Evolutionary conservation across 2,797 vertebrate species (phyloP).

Genomic region (Aselliscus stoliczkanus): DNA sequence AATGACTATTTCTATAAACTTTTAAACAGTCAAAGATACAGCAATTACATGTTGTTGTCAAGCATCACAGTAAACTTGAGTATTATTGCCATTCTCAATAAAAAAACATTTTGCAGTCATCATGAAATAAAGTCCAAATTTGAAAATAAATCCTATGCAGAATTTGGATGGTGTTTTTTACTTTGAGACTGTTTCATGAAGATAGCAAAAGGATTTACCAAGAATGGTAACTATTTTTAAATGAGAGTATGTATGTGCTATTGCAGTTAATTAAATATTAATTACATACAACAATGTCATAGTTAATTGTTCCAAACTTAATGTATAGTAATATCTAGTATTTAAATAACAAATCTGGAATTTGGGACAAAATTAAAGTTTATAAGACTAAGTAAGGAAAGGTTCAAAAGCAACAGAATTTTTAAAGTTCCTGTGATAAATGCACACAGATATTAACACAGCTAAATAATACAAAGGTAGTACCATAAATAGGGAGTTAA

Average conservation of each 20-base stretch:
- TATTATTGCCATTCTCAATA: background rate
- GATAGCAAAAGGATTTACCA: background rate
- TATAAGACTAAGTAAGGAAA: constrained; percentile 51
- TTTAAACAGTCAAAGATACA: background rate
- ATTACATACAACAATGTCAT: background rate
- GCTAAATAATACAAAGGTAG: background rate
- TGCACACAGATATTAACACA: constrained; percentile 33
- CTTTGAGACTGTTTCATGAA: background rate
- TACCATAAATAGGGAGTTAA: background rate
- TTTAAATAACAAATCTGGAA: constrained; percentile 54
- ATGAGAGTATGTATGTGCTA: background rate
- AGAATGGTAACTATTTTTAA: background rate
- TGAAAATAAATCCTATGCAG: constrained; percentile 26
- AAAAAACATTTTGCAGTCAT: background rate
- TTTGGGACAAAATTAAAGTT: constrained; percentile 54
- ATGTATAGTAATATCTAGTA: background rate
- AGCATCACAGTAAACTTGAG: background rate
- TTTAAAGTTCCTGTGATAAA: constrained; percentile 45
- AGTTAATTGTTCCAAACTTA: constrained; percentile 2
- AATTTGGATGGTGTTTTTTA: background rate
- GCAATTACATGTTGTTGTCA: background rate
- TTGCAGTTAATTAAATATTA: background rate
- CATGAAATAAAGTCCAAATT: background rate
- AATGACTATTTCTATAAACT: constrained; percentile 9
- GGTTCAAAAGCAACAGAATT: constrained; percentile 42